phyloP scores from a whole-genome alignment of 2,113 vertebrate species.

The Myodes glareolus region DNA sequence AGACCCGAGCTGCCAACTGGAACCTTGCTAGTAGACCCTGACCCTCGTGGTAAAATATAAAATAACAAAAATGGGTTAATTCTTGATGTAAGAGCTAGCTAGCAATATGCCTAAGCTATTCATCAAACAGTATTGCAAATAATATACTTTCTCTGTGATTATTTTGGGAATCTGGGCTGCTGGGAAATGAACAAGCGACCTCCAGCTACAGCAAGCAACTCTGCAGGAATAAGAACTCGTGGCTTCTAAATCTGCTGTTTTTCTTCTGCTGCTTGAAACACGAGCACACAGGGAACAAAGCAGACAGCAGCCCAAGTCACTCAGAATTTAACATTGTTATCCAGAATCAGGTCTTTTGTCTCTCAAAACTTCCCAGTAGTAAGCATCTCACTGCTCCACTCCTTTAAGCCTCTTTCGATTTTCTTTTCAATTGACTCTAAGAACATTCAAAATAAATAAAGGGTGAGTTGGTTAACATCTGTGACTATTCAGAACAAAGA shows the following conservation, averaged over 20 bases:
- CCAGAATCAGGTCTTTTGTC: background rate
- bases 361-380: conserved; percentile 18
- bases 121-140: no score
- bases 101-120: no score
- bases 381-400: background rate
- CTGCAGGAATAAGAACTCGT: background rate
- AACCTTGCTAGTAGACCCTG: no score
- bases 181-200: no score
- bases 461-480: conserved; percentile 40
- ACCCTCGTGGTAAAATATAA: no score
- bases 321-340: conserved; percentile 15
- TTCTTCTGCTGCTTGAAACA: background rate
- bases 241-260: background rate
- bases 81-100: no score
- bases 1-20: no score
- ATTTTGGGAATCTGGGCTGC: no score
- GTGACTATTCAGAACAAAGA: conserved; percentile 33
- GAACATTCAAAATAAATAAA: conserved; percentile 19
- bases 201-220: background rate
- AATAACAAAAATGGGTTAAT: no score
- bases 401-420: conserved; percentile 39
- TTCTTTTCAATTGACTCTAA: conserved; percentile 55
- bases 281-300: background rate
- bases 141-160: no score
- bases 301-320: background rate